A percentile compares a stretch with the other conserved stretches of the same genome.
These are phyloP conservation scores for Malurus elegans DNA, from an alignment of 2,113 vertebrate species.

Conservation along the genomic window DNA sequence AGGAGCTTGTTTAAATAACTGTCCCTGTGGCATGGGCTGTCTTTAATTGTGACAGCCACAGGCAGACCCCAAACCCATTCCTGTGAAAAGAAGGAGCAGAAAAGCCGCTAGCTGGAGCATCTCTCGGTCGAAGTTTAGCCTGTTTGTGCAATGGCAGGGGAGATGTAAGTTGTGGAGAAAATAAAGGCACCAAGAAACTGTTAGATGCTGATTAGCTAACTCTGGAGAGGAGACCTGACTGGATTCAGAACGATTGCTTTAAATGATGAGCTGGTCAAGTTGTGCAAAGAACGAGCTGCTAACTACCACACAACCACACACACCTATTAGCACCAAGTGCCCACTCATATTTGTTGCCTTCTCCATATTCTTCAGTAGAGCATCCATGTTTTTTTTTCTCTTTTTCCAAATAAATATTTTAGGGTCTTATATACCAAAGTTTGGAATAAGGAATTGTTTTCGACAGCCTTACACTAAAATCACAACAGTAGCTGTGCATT, in stretches of 20 bases:
- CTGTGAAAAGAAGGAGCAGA: background rate
- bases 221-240: background rate
- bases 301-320: accelerated
- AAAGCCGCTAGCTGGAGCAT: background rate
- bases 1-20: background rate
- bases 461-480: background rate
- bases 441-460: background rate
- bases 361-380: background rate
- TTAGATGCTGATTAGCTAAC: background rate
- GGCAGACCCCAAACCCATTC: background rate
- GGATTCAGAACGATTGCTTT: background rate
- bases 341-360: background rate
- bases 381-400: background rate
- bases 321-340: accelerated
- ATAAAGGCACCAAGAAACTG: background rate
- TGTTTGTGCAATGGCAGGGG: background rate
- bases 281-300: accelerated
- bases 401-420: background rate
- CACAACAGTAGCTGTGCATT: background rate
- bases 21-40: background rate
- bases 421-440: background rate
- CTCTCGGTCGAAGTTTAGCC: background rate
- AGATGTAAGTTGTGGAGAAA: background rate
- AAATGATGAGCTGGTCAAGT: background rate
- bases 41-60: background rate